A percentile compares a stretch with the other conserved stretches of the same genome.
Evolutionary conservation across 2,113 vertebrate species (phyloP).

Genomic region (Salvelinus namaycush): DNA sequence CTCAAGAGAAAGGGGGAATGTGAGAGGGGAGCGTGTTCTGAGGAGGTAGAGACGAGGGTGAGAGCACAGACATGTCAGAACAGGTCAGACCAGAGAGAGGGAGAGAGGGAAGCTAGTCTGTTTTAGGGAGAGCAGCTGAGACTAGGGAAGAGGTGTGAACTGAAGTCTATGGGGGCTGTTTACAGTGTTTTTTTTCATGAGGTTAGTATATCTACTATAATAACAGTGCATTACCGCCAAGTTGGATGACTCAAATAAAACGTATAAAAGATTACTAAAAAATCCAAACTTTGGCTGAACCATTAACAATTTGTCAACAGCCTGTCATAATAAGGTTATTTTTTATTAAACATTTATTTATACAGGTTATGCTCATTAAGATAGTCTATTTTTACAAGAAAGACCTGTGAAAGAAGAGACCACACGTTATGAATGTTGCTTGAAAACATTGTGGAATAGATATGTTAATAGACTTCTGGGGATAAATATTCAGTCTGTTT

Average conservation of each 20-base stretch:
- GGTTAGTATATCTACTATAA: no score
- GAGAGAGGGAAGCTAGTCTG: background rate
- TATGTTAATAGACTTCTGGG: background rate
- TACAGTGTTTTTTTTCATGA: no score
- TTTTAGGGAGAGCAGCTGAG: slow-evolving; percentile 28
- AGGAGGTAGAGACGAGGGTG: slow-evolving; percentile 40
- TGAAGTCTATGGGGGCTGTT: background rate
- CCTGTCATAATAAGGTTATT: no score
- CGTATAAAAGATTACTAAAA: no score
- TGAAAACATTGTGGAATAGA: background rate
- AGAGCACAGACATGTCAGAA: slow-evolving; percentile 16
- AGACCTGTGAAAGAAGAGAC: background rate
- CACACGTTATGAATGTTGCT: background rate
- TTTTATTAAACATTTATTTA: no score
- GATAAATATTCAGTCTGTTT: no score
- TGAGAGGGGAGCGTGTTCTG: slow-evolving; percentile 31
- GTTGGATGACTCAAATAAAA: background rate
- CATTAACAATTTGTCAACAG: no score
- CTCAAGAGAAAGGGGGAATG: slow-evolving; percentile 32
- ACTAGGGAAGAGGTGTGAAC: no score
- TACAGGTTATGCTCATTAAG: no score
- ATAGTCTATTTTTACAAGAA: no score
- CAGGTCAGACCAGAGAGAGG: slow-evolving; percentile 26
- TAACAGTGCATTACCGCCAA: background rate
- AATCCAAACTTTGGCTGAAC: no score